Evolutionary conservation across 2,797 vertebrate species (phyloP), one percentile per base, ranked within the genome.

Genomic region (Myotis myotis): DNA sequence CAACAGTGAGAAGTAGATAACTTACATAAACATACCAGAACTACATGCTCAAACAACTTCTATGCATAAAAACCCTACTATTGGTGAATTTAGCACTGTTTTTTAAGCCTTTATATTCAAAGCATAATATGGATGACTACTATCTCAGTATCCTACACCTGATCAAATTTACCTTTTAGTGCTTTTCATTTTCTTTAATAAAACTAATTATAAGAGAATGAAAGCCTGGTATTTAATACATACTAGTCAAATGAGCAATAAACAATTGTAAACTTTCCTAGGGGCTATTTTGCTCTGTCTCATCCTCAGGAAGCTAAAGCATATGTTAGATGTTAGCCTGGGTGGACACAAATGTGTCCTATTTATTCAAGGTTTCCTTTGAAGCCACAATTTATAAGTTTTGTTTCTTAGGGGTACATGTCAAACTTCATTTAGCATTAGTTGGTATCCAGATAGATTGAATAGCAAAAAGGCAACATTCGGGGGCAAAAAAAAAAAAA

Each of bases 261-360:
- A 99, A 98, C 98, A 97, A 98, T 98, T 98, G 92, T 97, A 97
- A 98, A 97, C 98, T 98, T 98, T 97, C 98, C 99, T 99, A 98
- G 97, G 47, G 99, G 99, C 99, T 98, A 98, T 98, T 98, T 97
- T 98, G 98, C 98, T 99, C 98, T 96, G 97, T 98, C 98, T 98
- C 99, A 98, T 99, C 99, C 98, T 98, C 98, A 96, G 98, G 98
- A 99, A 99, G 98, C 98, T 98, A 98, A 98, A 99, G 99, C 99
- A 99, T 99, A 99, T 99, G 99, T 98, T 99, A 98, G 99, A 99
- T 99, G 99, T 99, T 99, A 99, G 99, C 99, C 98, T 98, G 99
- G 99, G 98, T 99, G 99, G 99, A 99, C 99, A 99, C 99, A 98
- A 98, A 98, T 98, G 98, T 99, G 99, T 99, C 99, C 99, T 99